These are phyloP conservation scores for Pseudochaenichthys georgianus DNA, from an alignment of 2,797 vertebrate genomes.

Conservation along the genomic window DNA sequence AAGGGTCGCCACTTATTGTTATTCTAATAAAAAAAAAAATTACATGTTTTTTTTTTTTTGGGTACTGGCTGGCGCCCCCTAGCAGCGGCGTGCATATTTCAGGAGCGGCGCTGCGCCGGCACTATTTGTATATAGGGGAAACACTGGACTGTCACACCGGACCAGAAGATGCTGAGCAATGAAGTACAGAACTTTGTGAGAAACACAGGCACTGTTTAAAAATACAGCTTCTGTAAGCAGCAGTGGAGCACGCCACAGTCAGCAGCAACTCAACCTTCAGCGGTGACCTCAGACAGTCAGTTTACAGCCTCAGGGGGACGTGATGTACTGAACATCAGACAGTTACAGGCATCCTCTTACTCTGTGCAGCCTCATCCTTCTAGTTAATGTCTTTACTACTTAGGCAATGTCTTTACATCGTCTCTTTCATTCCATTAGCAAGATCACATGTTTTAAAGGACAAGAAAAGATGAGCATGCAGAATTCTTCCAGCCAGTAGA, in stretches of 20 bases:
- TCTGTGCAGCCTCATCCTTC: conserved; percentile 16
- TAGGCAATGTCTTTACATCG: neutral
- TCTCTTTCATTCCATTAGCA: neutral
- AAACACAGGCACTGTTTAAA: conserved; percentile 24
- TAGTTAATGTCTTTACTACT: neutral
- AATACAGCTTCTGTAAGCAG: conserved; percentile 65
- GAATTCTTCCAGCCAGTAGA: neutral
- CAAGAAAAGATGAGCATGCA: neutral
- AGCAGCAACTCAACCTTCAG: conserved; percentile 68
- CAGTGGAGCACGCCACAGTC: conserved; percentile 47
- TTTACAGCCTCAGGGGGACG: conserved; percentile 51
- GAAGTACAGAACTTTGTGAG: conserved; percentile 19
- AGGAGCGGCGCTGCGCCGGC: too few relatives aligned
- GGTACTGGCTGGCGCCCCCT: too few relatives aligned
- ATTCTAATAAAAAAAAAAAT: too few relatives aligned
- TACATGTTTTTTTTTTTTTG: too few relatives aligned
- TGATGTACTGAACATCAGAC: conserved; percentile 34
- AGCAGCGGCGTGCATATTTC: too few relatives aligned
- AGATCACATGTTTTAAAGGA: neutral
- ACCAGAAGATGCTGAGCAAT: conserved; percentile 57
- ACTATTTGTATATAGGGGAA: too few relatives aligned
- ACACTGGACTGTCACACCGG: neutral
- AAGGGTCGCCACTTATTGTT: too few relatives aligned
- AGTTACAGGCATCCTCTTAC: conserved; percentile 26
- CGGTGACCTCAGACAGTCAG: conserved; percentile 56